phyloP scores from a whole-genome alignment of 1,140 invertebrate genomes.

The Listronotus oregonensis region DNA sequence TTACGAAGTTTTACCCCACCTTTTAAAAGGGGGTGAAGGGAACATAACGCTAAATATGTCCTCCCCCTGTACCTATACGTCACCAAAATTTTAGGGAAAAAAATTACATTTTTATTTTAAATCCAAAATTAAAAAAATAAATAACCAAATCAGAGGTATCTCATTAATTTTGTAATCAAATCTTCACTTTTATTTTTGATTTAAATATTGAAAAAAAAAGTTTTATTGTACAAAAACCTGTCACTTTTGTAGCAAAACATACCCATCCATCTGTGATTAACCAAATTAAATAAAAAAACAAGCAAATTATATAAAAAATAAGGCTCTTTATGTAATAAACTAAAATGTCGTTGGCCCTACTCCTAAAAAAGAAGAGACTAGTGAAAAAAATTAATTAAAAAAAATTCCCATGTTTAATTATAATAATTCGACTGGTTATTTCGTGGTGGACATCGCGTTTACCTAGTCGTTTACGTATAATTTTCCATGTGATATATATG shows the following conservation, averaged over 20 bases:
- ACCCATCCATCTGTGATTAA: slow-evolving; percentile 3
- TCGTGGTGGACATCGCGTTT: neutral
- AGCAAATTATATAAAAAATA: slow-evolving; percentile 1
- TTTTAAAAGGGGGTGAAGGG: too few species aligned
- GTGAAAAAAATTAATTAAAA: neutral
- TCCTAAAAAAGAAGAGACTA: slow-evolving; percentile 2
- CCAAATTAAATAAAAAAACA: neutral
- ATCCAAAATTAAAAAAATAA: too few species aligned
- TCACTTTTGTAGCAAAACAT: slow-evolving; percentile 10
- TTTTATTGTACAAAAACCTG: too few species aligned
- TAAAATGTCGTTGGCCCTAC: neutral
- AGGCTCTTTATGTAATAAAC: neutral
- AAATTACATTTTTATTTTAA: too few species aligned
- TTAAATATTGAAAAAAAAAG: too few species aligned
- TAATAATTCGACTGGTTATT: slow-evolving; percentile 34
- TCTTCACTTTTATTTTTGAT: too few species aligned
- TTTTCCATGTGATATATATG: slow-evolving; percentile 43
- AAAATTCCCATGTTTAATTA: slow-evolving; percentile 33
- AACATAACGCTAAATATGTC: too few species aligned
- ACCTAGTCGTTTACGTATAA: slow-evolving; percentile 40
- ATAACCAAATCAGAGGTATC: too few species aligned
- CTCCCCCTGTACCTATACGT: too few species aligned
- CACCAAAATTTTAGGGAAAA: too few species aligned
- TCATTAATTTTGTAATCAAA: too few species aligned
- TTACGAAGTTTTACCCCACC: too few species aligned